Evolutionary conservation across 2,888 invertebrate species (phyloP).

Genomic region (Cheilosia impressa): DNA sequence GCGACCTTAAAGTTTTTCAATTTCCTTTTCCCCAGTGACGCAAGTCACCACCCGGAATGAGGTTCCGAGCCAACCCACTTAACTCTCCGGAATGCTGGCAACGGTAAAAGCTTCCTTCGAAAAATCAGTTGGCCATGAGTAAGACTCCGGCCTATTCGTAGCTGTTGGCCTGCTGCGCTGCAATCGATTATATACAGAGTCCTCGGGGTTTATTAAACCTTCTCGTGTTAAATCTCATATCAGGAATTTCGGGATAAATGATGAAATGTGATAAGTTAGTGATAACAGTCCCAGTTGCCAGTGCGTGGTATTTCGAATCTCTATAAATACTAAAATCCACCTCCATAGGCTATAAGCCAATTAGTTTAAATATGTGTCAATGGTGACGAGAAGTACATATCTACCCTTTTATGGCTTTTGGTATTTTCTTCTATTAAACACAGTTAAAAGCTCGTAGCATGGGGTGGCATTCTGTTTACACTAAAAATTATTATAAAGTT

Average conservation of each 20-base stretch:
- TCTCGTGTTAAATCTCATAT: neutral
- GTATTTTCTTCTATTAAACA: constrained; percentile 41
- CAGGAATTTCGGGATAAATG: neutral
- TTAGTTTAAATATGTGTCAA: constrained; percentile 33
- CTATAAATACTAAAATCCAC: neutral
- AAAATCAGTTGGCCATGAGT: constrained; percentile 62
- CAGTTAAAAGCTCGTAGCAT: constrained; percentile 22
- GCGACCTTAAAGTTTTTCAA: constrained; percentile 3
- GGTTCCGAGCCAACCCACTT: neutral
- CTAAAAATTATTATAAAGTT: neutral
- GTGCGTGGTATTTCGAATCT: neutral
- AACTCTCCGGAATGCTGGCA: constrained; percentile 34
- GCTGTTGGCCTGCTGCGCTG: constrained; percentile 29
- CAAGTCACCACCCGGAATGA: constrained; percentile 18
- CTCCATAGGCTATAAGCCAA: constrained; percentile 22
- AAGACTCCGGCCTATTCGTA: constrained; percentile 41
- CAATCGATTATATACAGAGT: neutral
- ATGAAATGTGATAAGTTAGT: constrained; percentile 22
- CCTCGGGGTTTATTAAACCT: neutral
- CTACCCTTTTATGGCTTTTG: constrained; percentile 14
- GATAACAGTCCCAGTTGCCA: neutral
- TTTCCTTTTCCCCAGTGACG: constrained; percentile 27
- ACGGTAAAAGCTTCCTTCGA: constrained; percentile 42
- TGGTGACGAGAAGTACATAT: constrained; percentile 29
- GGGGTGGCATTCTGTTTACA: constrained; percentile 24